These are phyloP conservation scores for Trochalopteron elliotii DNA, from an alignment of 2,113 vertebrate genomes.

Conservation along the genomic window DNA sequence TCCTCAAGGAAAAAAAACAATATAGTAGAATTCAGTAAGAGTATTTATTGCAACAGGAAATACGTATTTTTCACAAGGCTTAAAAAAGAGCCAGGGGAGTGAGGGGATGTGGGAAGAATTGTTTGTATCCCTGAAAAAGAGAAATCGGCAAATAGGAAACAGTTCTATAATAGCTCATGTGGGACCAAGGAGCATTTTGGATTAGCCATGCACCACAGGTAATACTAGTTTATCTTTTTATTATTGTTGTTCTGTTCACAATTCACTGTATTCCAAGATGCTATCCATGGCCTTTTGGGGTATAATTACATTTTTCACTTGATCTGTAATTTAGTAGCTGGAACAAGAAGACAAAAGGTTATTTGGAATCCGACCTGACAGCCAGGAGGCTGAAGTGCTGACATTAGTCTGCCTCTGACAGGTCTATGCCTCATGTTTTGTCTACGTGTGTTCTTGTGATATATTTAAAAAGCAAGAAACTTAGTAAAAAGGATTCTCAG, in stretches of 20 bases:
- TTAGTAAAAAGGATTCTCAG: background rate
- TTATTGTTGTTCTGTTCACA: slow-evolving; percentile 20
- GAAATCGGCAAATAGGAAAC: background rate
- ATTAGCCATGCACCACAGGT: background rate
- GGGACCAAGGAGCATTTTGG: background rate
- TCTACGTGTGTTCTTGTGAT: background rate
- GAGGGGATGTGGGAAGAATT: too few species aligned
- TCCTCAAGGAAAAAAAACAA: background rate
- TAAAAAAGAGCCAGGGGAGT: background rate
- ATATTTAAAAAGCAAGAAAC: background rate
- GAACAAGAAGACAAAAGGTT: slow-evolving; percentile 49
- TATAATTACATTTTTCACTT: slow-evolving; percentile 58
- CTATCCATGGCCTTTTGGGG: slow-evolving; percentile 37
- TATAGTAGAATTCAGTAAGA: background rate
- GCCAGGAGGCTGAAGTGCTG: slow-evolving; percentile 12
- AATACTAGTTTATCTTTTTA: slow-evolving; percentile 22
- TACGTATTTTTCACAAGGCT: background rate
- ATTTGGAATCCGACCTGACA: slow-evolving; percentile 53
- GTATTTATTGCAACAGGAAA: background rate
- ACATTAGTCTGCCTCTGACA: slow-evolving; percentile 15
- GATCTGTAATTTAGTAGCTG: slow-evolving; percentile 65
- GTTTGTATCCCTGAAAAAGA: background rate
- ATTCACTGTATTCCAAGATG: slow-evolving; percentile 36
- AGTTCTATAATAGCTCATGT: background rate
- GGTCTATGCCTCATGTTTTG: background rate